Percentiles rank a stretch among this genome's conserved stretches.
Conservation (phyloP, 2,797 vertebrate species). For the Neosilurus mollespiculum region DNA sequence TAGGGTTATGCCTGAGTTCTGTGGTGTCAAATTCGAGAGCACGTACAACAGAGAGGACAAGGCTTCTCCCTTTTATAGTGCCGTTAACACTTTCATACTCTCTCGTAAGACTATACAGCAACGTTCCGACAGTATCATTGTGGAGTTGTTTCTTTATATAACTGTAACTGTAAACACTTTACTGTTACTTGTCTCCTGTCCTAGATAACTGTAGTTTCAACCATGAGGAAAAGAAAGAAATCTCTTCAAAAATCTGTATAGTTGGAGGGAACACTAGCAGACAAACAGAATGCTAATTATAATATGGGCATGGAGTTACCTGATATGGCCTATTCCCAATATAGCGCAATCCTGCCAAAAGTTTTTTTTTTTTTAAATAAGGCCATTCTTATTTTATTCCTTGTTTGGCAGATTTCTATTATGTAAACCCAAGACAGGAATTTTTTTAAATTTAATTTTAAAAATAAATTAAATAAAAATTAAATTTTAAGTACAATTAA, state of each 20-base stretch:
- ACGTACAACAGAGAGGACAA: conserved; percentile 26
- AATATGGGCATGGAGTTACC: not conserved
- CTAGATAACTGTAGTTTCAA: not conserved
- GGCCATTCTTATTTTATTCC: too few relatives aligned
- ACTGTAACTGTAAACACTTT: not conserved
- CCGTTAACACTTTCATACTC: conserved; percentile 49
- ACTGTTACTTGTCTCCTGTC: not conserved
- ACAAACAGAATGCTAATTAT: not conserved
- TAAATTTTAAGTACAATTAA: too few relatives aligned
- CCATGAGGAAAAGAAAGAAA: not conserved
- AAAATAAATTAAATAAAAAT: too few relatives aligned
- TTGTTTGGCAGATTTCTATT: too few relatives aligned
- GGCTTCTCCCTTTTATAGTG: conserved; percentile 48
- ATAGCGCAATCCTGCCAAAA: not conserved
- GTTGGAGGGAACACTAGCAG: not conserved
- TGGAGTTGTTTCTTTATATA: not conserved
- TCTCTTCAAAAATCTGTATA: not conserved
- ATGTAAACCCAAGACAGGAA: too few relatives aligned
- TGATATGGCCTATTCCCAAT: not conserved
- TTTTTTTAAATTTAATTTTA: too few relatives aligned
- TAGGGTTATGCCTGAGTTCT: conserved; percentile 65
- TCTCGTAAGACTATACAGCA: not conserved
- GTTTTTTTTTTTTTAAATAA: not conserved
- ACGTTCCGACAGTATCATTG: not conserved
- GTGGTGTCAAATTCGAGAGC: conserved; percentile 61